Percentiles rank a stretch among this genome's conserved stretches.
phyloP scores from a whole-genome alignment of 2,113 vertebrate genomes.

The Cercopithecus mona region DNA sequence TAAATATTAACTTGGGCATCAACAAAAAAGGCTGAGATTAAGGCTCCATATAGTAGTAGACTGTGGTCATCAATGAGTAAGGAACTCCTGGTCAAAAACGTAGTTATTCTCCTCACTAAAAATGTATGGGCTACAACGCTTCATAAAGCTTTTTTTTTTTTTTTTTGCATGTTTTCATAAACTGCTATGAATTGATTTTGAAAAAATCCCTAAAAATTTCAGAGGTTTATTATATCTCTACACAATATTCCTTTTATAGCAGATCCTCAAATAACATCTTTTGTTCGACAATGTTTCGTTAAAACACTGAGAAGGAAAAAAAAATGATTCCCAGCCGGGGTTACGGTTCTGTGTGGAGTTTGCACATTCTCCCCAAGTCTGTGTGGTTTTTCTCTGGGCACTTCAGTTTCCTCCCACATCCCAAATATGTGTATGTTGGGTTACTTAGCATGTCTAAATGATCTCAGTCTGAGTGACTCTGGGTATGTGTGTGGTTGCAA shows the following conservation, averaged over 20 bases:
- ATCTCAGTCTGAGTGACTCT: background rate
- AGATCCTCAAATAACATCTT: background rate
- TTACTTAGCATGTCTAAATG: background rate
- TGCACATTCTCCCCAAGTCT: background rate
- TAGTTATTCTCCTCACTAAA: background rate
- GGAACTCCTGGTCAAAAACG: background rate
- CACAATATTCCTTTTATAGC: background rate
- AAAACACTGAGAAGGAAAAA: background rate
- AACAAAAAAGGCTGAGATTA: background rate
- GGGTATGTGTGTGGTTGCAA: background rate
- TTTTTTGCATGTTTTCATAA: background rate
- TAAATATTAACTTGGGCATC: constrained; percentile 10
- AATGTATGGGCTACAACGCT: background rate
- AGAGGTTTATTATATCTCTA: background rate
- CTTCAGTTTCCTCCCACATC: background rate
- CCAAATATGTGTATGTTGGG: background rate
- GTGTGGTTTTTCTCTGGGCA: background rate
- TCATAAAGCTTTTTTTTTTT: background rate
- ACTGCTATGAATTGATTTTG: background rate
- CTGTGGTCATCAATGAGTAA: background rate
- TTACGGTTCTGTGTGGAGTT: background rate
- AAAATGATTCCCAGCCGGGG: background rate
- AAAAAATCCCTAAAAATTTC: constrained; percentile 8
- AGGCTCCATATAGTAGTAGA: background rate
- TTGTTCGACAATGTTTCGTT: background rate